Percentiles rank a stretch among this genome's conserved stretches.
Evolutionary conservation across 2,797 vertebrate species (phyloP).

Genomic region (Halcyon chelicuti): DNA sequence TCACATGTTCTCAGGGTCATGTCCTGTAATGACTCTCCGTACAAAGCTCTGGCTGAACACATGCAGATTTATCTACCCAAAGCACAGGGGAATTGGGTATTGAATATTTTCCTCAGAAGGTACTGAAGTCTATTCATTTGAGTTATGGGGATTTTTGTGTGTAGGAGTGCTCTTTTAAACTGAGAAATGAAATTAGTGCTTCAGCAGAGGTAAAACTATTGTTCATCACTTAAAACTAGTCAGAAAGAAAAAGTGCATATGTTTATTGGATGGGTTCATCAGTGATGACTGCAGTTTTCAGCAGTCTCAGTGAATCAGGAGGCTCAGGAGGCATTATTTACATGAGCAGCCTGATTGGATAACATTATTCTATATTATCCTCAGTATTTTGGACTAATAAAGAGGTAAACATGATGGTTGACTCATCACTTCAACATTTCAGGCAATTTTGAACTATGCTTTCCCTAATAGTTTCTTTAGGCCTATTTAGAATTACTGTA

Average conservation of each 20-base stretch:
- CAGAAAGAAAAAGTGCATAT: neutral
- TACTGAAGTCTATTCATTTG: neutral
- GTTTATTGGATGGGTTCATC: neutral
- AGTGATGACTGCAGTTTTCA: neutral
- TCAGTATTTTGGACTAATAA: neutral
- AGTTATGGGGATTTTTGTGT: rapidly evolving
- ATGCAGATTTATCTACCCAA: neutral
- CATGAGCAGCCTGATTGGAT: neutral
- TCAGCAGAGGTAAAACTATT: neutral
- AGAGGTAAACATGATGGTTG: neutral
- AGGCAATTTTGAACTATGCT: neutral
- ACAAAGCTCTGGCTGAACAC: neutral
- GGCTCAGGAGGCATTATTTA: neutral
- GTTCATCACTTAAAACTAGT: neutral
- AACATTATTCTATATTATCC: neutral
- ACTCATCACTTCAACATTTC: neutral
- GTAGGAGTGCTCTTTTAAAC: neutral
- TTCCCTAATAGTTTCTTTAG: neutral
- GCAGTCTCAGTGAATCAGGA: neutral
- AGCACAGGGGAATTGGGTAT: neutral
- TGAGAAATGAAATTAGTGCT: neutral
- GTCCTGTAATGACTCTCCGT: neutral
- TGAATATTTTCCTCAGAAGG: neutral
- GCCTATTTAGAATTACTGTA: neutral
- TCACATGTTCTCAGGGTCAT: neutral